Percentiles rank a stretch among this genome's conserved stretches.
Conservation (phyloP, 2,888 invertebrate genomes). For the Molorchus minor region DNA sequence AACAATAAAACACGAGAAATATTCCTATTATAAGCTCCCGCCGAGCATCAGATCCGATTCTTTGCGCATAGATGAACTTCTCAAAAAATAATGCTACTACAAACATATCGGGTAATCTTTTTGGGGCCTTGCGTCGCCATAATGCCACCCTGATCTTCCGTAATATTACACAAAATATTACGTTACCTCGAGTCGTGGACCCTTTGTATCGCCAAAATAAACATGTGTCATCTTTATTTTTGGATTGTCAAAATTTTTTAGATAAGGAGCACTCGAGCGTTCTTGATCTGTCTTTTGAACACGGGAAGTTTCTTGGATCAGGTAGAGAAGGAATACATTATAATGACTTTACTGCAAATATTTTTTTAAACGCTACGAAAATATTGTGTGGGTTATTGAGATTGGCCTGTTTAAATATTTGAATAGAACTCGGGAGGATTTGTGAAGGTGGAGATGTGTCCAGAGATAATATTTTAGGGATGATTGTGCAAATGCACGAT, state of each 20-base stretch:
- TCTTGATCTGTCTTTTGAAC: slow-evolving; percentile 38
- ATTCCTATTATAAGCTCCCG: slow-evolving; percentile 30
- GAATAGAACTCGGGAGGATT: slow-evolving; percentile 28
- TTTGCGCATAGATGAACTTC: slow-evolving; percentile 51
- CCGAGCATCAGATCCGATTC: slow-evolving; percentile 49
- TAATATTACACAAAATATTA: slow-evolving; percentile 57
- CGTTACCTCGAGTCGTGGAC: slow-evolving; percentile 48
- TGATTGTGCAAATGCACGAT: slow-evolving; percentile 49
- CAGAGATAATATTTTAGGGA: slow-evolving; percentile 42
- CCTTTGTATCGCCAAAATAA: slow-evolving; percentile 50
- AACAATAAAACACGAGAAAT: slow-evolving; percentile 30
- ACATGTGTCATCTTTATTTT: slow-evolving; percentile 53
- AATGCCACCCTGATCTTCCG: slow-evolving; percentile 47
- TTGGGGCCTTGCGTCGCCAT: slow-evolving; percentile 36
- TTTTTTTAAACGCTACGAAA: slow-evolving; percentile 37
- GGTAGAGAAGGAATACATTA: slow-evolving; percentile 45
- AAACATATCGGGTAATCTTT: slow-evolving; percentile 53
- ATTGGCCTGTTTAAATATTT: slow-evolving; percentile 14
- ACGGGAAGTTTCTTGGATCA: slow-evolving; percentile 37
- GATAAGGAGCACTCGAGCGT: slow-evolving; percentile 50
- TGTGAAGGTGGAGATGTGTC: slow-evolving; percentile 42
- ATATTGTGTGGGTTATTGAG: slow-evolving; percentile 28
- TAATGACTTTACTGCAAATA: slow-evolving; percentile 44
- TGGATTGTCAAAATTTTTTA: slow-evolving; percentile 49
- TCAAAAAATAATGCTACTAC: slow-evolving; percentile 50